Evolutionary conservation across 2,888 invertebrate genomes (phyloP).

Genomic region (Phyllotreta striolata): DNA sequence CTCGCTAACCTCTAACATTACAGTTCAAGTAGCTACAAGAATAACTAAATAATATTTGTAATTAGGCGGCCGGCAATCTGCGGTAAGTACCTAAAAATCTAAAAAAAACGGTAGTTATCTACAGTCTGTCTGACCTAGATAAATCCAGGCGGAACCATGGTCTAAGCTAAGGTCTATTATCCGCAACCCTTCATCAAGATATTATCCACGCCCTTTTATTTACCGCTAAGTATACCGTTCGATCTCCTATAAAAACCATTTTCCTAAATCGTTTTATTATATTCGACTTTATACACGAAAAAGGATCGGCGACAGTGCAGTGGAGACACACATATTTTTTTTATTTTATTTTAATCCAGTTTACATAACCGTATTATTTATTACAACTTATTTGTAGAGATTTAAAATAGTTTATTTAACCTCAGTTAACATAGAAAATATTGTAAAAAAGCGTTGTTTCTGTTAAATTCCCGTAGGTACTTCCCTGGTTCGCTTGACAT

Average conservation of each 20-base stretch:
- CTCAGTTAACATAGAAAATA: too few relatives aligned
- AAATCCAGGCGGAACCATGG: constrained; percentile 36
- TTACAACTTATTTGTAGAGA: too few relatives aligned
- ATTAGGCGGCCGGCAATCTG: too few relatives aligned
- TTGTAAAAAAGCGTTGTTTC: too few relatives aligned
- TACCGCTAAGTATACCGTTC: constrained; percentile 37
- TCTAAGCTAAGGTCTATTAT: constrained; percentile 30
- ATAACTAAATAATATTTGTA: too few relatives aligned
- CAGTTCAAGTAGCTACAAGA: too few relatives aligned
- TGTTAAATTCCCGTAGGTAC: too few relatives aligned
- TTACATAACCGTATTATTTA: too few relatives aligned
- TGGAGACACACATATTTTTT: background rate
- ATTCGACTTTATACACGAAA: constrained; percentile 10
- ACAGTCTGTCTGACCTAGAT: constrained; percentile 33
- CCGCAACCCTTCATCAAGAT: constrained; percentile 33
- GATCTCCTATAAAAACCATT: constrained; percentile 38
- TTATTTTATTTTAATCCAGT: too few relatives aligned
- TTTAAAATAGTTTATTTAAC: too few relatives aligned
- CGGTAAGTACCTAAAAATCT: too few relatives aligned
- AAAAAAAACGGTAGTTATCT: constrained; percentile 8
- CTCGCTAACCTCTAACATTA: too few relatives aligned
- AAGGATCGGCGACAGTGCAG: constrained; percentile 21
- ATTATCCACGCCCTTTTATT: constrained; percentile 34
- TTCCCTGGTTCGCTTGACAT: constrained; percentile 21
- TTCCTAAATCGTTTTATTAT: constrained; percentile 40